Conservation (phyloP, 2,888 invertebrate genomes). For the Temnothorax rugatulus region DNA sequence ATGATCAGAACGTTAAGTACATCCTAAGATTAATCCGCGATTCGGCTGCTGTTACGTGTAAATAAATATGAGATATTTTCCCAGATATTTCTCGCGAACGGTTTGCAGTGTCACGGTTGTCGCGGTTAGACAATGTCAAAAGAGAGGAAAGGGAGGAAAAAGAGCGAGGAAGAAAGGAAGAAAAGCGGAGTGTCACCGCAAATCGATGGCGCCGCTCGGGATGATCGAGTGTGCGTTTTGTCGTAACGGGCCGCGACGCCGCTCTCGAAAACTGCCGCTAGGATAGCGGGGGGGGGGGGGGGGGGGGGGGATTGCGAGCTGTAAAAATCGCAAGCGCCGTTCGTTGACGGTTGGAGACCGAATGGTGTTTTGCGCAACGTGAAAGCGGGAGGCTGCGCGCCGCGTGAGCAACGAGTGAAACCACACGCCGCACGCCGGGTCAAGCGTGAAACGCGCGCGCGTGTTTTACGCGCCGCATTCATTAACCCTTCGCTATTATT, state of each 20-base stretch:
- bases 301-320: background rate
- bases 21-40: background rate
- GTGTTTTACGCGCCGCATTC: constrained; percentile 4
- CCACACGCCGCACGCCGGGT: background rate
- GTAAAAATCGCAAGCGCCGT: constrained; percentile 42
- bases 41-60: background rate
- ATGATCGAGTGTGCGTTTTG: constrained; percentile 36
- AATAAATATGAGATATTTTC: constrained; percentile 25
- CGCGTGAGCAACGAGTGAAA: constrained; percentile 31
- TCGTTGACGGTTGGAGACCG: background rate
- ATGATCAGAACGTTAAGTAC: background rate
- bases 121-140: constrained; percentile 5
- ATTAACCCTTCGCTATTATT: constrained; percentile 24
- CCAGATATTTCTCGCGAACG: background rate
- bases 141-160: background rate
- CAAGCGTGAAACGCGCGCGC: constrained; percentile 34
- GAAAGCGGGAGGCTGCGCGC: constrained; percentile 54
- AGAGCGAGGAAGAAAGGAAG: background rate
- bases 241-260: constrained; percentile 19
- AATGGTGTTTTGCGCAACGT: constrained; percentile 57
- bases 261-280: constrained; percentile 10
- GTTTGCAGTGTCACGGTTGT: background rate
- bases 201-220: constrained; percentile 15
- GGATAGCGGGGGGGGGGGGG: background rate
- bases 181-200: constrained; percentile 32